Evolutionary conservation across 2,797 vertebrate species (phyloP).

Genomic region (Xenentodon cancila): DNA sequence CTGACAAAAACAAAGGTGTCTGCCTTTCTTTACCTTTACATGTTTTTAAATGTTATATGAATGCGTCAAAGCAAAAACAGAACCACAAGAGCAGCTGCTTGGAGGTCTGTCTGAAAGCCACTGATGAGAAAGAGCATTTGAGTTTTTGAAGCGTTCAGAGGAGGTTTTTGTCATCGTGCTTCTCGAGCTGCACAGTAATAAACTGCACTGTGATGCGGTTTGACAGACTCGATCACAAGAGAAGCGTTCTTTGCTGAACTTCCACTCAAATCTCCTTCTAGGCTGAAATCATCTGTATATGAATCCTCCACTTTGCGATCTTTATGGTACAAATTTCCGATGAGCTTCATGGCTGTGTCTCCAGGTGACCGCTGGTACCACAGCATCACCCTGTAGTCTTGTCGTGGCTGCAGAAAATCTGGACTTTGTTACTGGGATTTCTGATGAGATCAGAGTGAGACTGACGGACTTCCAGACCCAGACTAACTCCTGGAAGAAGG

Average conservation of each 20-base stretch:
- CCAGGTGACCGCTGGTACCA: conserved; percentile 41
- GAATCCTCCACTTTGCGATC: not conserved
- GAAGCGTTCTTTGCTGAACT: not conserved
- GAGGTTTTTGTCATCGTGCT: conserved; percentile 25
- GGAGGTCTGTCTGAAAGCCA: not conserved
- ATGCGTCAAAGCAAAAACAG: not conserved
- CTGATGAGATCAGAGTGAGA: conserved; percentile 11
- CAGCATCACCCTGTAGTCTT: conserved; percentile 9
- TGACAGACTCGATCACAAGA: not conserved
- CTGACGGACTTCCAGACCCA: conserved; percentile 29
- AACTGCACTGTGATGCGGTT: conserved; percentile 4
- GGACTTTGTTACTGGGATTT: not conserved
- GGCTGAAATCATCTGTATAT: conserved; percentile 18
- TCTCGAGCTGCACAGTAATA: conserved; percentile 50
- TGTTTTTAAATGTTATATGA: not conserved
- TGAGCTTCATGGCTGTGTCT: conserved; percentile 38
- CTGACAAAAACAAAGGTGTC: too few species aligned
- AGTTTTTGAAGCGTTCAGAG: conserved; percentile 31
- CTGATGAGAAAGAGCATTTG: not conserved
- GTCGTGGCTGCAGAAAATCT: conserved; percentile 40
- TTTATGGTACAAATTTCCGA: conserved; percentile 26
- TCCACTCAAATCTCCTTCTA: conserved; percentile 35
- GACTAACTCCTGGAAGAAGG: conserved; percentile 2
- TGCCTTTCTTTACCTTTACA: not conserved
- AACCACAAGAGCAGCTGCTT: not conserved